Base-by-base conservation (phyloP, 1,140 invertebrate genomes). In the Drosophila athabasca region DNA sequence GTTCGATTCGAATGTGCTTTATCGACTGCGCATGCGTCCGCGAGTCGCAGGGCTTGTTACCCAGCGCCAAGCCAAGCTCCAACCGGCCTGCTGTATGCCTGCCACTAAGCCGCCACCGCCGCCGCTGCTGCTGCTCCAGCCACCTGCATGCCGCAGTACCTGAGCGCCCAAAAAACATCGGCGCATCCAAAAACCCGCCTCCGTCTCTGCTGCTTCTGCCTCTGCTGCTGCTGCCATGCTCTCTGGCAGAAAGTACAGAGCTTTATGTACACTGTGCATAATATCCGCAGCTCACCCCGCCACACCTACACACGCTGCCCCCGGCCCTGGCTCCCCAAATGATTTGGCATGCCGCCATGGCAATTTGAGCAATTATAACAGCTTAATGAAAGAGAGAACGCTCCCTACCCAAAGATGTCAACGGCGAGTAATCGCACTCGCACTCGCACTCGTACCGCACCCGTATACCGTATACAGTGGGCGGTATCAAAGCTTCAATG, bases 1-100 rank as follows among this genome's bases (percentile, higher is more conserved):
- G 82, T 85, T 85, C 82, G 82, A 82, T 85, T 72, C 82, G 82
- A 85, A 88, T 85, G 82, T 87, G 66, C 51, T 85, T 85, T 85
- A 85, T 85, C 82, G 82, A 85, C 82, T 85, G 82, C 79, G 82
- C 74, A 87, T 78, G 82, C 82, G 81, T 64, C 67, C 45, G 72
- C 72, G 44, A 57, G 68, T 82, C 71, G 80, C 81, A 84, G 80
- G 80, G 80, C 80, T 82, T 82, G 80, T 75, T 78, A 59, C 79
- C 79, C 58, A 26, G 65, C 53, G 74, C 50, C 71, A 54, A 61
- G 52, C 62, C 26, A 57, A 73, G 62, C 72, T 29, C 69, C 75
- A 62, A 53, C 62, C 62, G 57, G 60, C 61, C 59, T 62, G 60
- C 54, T 54, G 60, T 43, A 7, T 31, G 29, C 7, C 29, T 31